Conservation (phyloP, 2,797 vertebrate genomes). For the Dicrostonyx torquatus region DNA sequence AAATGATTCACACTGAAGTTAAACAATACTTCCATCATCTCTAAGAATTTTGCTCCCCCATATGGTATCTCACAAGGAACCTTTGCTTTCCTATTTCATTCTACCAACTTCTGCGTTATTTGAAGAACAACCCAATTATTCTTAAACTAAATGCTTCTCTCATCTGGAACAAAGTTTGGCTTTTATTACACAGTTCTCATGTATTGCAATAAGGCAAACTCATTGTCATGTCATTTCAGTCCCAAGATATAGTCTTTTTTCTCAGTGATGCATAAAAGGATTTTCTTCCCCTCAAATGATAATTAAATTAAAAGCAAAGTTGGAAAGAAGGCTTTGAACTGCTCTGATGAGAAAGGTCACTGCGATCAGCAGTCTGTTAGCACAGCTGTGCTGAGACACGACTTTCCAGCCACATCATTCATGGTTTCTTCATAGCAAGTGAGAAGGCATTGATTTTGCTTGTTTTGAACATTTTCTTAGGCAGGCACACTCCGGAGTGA, state of each 20-base stretch:
- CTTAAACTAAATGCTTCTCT: constrained; percentile 75
- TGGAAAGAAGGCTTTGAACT: constrained; percentile 77
- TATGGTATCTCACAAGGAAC: constrained; percentile 2
- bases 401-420: neutral
- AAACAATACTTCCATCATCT: neutral
- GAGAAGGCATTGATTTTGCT: constrained; percentile 56
- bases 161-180: constrained; percentile 78
- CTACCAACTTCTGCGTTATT: constrained; percentile 61
- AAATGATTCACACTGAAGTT: constrained; percentile 41
- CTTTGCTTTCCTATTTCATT: constrained; percentile 41
- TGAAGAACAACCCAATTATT: constrained; percentile 77
- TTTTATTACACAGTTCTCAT: constrained; percentile 79
- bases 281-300: constrained; percentile 77
- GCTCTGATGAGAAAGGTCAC: constrained; percentile 81
- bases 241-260: constrained; percentile 75
- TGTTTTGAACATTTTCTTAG: constrained; percentile 65
- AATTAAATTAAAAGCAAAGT: constrained; percentile 85
- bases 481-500: constrained; percentile 58
- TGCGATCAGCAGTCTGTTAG: constrained; percentile 74
- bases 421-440: constrained; percentile 56
- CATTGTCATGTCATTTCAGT: constrained; percentile 75
- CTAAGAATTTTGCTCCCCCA: neutral
- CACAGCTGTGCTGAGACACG: constrained; percentile 70
- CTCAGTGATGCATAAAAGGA: constrained; percentile 76
- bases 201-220: constrained; percentile 77